phyloP scores from a whole-genome alignment of 2,888 invertebrate species.

The Steinernema carpocapsae region DNA sequence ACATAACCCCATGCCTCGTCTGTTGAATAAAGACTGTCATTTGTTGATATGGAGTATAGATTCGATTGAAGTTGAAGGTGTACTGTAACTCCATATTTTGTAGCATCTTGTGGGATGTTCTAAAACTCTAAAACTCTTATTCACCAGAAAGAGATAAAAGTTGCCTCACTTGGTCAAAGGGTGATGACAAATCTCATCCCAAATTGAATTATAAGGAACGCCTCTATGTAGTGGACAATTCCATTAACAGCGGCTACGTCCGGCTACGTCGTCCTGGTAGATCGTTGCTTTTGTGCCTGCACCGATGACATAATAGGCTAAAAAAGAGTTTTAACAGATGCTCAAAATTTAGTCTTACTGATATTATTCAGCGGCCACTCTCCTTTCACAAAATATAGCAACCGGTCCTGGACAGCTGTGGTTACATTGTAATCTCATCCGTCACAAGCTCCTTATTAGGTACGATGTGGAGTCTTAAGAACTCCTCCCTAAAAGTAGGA shows the following conservation, averaged over 20 bases:
- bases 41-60: too few relatives aligned
- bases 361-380: conserved; percentile 70
- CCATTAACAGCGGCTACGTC: conserved; percentile 69
- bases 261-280: conserved; percentile 68
- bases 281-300: conserved; percentile 68
- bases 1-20: too few relatives aligned
- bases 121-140: too few relatives aligned
- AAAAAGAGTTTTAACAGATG: conserved; percentile 37
- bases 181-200: too few relatives aligned
- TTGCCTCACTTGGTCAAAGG: too few relatives aligned
- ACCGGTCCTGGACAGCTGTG: conserved; percentile 67
- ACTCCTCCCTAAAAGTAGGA: conserved; percentile 68
- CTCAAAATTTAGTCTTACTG: conserved; percentile 52
- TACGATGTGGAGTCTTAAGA: conserved; percentile 69
- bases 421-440: conserved; percentile 67
- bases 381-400: conserved; percentile 67
- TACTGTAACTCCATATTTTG: too few relatives aligned
- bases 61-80: too few relatives aligned
- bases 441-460: conserved; percentile 68
- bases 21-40: too few relatives aligned
- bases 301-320: conserved; percentile 69
- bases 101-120: too few relatives aligned
- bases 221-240: conserved; percentile 70
- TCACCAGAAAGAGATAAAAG: too few relatives aligned
- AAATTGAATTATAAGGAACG: conserved; percentile 67